Percentiles rank a stretch among this genome's conserved stretches.
phyloP scores from a whole-genome alignment of 2,888 invertebrate genomes.

The Drosophila atroscutellata region DNA sequence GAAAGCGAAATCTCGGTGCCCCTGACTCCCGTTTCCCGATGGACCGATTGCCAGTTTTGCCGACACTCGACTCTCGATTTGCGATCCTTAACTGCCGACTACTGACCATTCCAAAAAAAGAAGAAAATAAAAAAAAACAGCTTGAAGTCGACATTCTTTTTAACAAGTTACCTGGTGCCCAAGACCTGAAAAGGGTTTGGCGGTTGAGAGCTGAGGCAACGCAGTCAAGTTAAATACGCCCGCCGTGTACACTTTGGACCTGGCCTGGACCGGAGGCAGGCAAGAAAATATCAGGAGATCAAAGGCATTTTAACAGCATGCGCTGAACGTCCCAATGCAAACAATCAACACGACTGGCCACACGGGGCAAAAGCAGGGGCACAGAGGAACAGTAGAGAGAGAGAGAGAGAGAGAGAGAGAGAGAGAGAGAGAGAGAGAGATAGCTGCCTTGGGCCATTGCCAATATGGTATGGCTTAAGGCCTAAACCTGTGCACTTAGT shows the following conservation, averaged over 20 bases:
- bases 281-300: conserved; percentile 81
- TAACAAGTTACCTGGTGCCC: conserved; percentile 71
- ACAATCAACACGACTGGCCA: conserved; percentile 77
- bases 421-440: conserved; percentile 18
- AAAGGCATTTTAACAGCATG: conserved; percentile 80
- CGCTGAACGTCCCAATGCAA: conserved; percentile 75
- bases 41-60: conserved; percentile 26
- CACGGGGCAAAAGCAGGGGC: conserved; percentile 34
- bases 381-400: background rate
- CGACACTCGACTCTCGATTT: conserved; percentile 42
- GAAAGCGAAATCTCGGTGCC: conserved; percentile 75
- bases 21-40: conserved; percentile 37
- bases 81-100: conserved; percentile 48
- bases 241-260: conserved; percentile 69
- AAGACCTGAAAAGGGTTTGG: conserved; percentile 67
- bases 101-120: conserved; percentile 35
- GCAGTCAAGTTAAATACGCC: conserved; percentile 79
- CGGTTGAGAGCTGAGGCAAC: conserved; percentile 26
- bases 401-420: conserved; percentile 5
- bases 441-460: conserved; percentile 47
- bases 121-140: conserved; percentile 26
- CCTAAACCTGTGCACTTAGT: conserved; percentile 75
- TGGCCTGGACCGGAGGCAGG: conserved; percentile 30
- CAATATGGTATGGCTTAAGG: conserved; percentile 56
- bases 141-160: conserved; percentile 77